Evolutionary conservation across 1,140 invertebrate species (phyloP).

Genomic region (Glossosoma conforme): DNA sequence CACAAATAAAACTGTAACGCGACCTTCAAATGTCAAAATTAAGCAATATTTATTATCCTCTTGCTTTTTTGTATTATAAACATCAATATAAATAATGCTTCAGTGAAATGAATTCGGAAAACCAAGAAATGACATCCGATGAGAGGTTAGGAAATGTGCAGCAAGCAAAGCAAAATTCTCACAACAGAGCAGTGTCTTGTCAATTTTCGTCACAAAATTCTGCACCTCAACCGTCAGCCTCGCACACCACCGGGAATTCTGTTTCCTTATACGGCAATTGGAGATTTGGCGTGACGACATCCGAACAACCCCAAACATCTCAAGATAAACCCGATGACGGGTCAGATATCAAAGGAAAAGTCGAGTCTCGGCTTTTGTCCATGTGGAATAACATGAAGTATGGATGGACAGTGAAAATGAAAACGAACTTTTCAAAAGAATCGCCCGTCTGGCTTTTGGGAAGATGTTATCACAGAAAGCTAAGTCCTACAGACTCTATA

Average conservation of each 20-base stretch:
- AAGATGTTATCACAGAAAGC: constrained; percentile 72
- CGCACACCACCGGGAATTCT: constrained; percentile 9
- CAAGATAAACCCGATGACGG: constrained; percentile 44
- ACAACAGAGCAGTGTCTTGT: constrained; percentile 17
- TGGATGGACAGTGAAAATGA: constrained; percentile 75
- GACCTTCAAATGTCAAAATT: constrained; percentile 7
- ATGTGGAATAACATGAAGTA: constrained; percentile 91
- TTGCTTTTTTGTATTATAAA: neutral
- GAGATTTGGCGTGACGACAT: constrained; percentile 7
- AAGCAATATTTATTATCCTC: neutral
- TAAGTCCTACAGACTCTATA: constrained; percentile 54
- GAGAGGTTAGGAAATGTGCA: constrained; percentile 21
- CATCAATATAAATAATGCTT: constrained; percentile 5
- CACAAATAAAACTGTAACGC: neutral
- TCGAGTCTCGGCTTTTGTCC: constrained; percentile 74
- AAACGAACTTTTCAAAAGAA: constrained; percentile 79
- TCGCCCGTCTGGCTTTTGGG: constrained; percentile 81
- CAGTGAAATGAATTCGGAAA: constrained; percentile 7
- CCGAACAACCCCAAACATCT: constrained; percentile 6
- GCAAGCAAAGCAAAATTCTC: constrained; percentile 8
- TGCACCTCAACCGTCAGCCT: constrained; percentile 10
- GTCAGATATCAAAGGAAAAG: constrained; percentile 63
- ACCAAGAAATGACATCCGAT: constrained; percentile 6
- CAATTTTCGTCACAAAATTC: constrained; percentile 6
- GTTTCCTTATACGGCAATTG: constrained; percentile 16